phyloP scores from a whole-genome alignment of 2,888 invertebrate genomes.

The Phaedon cochleariae region DNA sequence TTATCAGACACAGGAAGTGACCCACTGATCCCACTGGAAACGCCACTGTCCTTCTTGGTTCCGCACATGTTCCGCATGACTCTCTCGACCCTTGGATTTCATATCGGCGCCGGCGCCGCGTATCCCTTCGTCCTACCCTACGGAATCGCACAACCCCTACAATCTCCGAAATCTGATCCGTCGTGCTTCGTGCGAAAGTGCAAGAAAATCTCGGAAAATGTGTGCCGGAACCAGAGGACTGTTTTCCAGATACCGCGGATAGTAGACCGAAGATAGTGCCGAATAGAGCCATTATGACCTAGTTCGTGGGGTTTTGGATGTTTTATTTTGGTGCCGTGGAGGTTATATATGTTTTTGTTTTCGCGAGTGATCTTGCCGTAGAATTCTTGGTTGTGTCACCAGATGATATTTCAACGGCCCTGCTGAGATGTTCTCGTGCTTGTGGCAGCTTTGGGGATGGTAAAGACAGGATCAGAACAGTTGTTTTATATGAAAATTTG shows the following conservation, averaged over 20 bases:
- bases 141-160: neutral
- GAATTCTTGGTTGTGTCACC: conserved; percentile 30
- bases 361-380: conserved; percentile 34
- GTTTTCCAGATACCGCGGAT: neutral
- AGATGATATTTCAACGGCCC: conserved; percentile 38
- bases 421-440: conserved; percentile 67
- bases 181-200: neutral
- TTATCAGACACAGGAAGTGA: too few species aligned
- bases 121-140: neutral
- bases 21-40: too few species aligned
- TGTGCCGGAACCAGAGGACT: neutral
- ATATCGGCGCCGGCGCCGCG: neutral
- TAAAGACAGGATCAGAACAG: conserved; percentile 22
- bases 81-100: too few species aligned
- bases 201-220: neutral
- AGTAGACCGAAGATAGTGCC: neutral
- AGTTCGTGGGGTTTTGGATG: conserved; percentile 45
- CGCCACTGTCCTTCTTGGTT: too few species aligned
- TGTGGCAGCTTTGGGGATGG: conserved; percentile 71
- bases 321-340: conserved; percentile 36
- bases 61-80: too few species aligned
- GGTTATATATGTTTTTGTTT: conserved; percentile 37
- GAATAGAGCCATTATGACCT: conserved; percentile 50
- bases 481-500: conserved; percentile 10
- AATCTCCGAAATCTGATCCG: neutral